Conservation (phyloP, 1,140 invertebrate genomes). For the Megalonaias nervosa region DNA sequence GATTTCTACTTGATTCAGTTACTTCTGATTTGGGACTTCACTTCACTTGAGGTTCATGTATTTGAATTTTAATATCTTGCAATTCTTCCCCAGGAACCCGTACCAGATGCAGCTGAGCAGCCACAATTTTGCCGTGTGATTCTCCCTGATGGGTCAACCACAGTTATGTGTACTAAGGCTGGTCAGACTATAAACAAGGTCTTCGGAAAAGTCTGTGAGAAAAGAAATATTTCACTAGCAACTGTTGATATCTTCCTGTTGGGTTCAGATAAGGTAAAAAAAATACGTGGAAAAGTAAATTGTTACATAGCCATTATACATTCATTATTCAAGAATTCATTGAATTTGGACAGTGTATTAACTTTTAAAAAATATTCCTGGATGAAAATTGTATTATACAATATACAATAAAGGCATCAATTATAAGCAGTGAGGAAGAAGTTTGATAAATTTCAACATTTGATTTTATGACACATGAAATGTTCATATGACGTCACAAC, state of each 20-base stretch:
- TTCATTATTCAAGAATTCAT: no score
- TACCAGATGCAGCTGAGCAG: slow-evolving; percentile 42
- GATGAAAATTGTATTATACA: no score
- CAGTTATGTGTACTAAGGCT: slow-evolving; percentile 85
- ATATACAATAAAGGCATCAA: not conserved
- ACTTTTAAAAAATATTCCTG: no score
- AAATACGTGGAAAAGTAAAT: not conserved
- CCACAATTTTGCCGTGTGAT: slow-evolving; percentile 85
- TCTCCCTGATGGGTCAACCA: slow-evolving; percentile 91
- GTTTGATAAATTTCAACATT: not conserved
- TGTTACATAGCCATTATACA: not conserved
- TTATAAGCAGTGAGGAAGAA: not conserved
- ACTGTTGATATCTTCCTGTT: slow-evolving; percentile 83
- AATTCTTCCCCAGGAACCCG: slow-evolving; percentile 14
- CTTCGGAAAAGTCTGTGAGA: slow-evolving; percentile 86
- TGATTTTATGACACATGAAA: no score
- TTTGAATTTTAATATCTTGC: not conserved
- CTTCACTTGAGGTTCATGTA: no score
- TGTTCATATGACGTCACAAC: no score
- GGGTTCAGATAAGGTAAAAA: slow-evolving; percentile 77
- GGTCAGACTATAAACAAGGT: slow-evolving; percentile 84
- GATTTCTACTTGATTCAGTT: no score
- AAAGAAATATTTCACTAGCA: slow-evolving; percentile 83
- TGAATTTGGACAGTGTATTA: no score
- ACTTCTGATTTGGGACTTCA: no score